These are phyloP conservation scores for Conus canariensis DNA, from an alignment of 2,888 invertebrate genomes.

Conservation along the genomic window DNA sequence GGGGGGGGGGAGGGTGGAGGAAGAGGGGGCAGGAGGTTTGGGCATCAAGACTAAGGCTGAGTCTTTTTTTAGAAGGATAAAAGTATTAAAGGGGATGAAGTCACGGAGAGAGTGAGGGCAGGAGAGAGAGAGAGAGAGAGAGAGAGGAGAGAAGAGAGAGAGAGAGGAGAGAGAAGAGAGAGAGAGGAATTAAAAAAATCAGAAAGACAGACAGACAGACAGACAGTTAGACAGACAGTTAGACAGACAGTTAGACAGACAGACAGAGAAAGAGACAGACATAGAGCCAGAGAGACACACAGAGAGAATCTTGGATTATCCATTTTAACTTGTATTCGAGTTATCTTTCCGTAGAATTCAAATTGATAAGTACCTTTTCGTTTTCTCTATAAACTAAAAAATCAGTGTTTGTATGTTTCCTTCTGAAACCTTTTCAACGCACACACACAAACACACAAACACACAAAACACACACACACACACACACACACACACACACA, in stretches of 20 bases:
- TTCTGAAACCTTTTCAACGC: neutral
- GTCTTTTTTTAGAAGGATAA: no score
- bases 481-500: no score
- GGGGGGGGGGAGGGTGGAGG: no score
- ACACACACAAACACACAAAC: neutral
- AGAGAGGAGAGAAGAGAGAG: neutral
- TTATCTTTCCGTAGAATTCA: no score
- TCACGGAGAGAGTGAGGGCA: neutral
- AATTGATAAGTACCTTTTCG: no score
- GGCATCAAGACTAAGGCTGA: no score
- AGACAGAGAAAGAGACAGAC: neutral
- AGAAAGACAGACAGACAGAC: neutral
- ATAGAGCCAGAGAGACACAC: neutral
- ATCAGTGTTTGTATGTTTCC: no score
- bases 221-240: neutral
- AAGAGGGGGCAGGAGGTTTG: no score
- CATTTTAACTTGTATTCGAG: no score
- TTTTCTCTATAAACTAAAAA: no score
- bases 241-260: neutral
- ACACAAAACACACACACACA: neutral
- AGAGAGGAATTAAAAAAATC: neutral
- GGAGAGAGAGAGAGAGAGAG: neutral
- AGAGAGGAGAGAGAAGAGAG: neutral
- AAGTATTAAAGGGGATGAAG: no score
- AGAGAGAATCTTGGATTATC: no score